Conservation (phyloP, 2,113 vertebrate species). For the Oryzias javanicus region DNA sequence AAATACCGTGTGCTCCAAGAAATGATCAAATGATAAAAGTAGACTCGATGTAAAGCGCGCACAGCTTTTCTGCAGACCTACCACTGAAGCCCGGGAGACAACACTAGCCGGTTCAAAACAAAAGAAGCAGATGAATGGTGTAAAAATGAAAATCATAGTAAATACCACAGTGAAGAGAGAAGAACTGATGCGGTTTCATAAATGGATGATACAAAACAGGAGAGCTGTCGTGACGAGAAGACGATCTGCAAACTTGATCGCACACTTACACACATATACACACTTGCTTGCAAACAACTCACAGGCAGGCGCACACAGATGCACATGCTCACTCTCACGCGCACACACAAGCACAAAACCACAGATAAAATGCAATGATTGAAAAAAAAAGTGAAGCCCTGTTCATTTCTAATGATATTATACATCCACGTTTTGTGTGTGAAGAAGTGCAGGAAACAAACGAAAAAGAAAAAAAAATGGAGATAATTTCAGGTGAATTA, state of each 20-base stretch:
- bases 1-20: slow-evolving; percentile 67
- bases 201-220: slow-evolving; percentile 67
- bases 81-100: slow-evolving; percentile 61
- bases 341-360: slow-evolving; percentile 57
- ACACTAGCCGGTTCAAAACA: slow-evolving; percentile 59
- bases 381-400: slow-evolving; percentile 72
- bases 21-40: slow-evolving; percentile 66
- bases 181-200: slow-evolving; percentile 65
- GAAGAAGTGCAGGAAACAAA: slow-evolving; percentile 75
- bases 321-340: slow-evolving; percentile 36
- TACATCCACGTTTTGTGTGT: slow-evolving; percentile 71
- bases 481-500: slow-evolving; percentile 71
- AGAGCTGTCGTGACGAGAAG: slow-evolving; percentile 68
- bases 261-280: slow-evolving; percentile 43
- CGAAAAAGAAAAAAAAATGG: slow-evolving; percentile 44
- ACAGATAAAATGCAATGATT: slow-evolving; percentile 74
- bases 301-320: slow-evolving; percentile 41
- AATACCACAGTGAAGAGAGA: slow-evolving; percentile 66
- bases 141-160: slow-evolving; percentile 74
- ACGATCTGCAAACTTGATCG: slow-evolving; percentile 60
- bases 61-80: slow-evolving; percentile 56
- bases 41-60: slow-evolving; percentile 66
- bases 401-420: slow-evolving; percentile 70
- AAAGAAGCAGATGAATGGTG: slow-evolving; percentile 70
- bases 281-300: slow-evolving; percentile 48